phyloP scores from a whole-genome alignment of 2,888 invertebrate species.

The Mylabris sibirica region DNA sequence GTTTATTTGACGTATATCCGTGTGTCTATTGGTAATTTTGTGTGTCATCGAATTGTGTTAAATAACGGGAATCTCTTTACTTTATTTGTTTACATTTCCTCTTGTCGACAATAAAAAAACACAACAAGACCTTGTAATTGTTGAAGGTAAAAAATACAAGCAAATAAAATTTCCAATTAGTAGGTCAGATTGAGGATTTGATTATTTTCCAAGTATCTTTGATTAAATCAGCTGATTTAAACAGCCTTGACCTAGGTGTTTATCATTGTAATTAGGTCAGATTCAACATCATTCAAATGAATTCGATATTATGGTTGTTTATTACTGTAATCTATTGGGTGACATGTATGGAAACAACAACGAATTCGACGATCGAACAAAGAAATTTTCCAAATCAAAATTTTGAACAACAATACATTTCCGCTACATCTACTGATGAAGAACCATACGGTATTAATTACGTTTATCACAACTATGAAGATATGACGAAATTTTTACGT shows the following conservation, averaged over 20 bases:
- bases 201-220: too few relatives aligned
- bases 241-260: not conserved
- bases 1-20: too few relatives aligned
- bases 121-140: too few relatives aligned
- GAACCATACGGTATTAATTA: conserved; percentile 70
- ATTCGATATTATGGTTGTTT: not conserved
- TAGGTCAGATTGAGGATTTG: too few relatives aligned
- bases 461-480: conserved; percentile 87
- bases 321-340: not conserved
- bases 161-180: too few relatives aligned
- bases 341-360: not conserved
- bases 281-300: not conserved
- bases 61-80: not conserved
- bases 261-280: not conserved
- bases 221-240: not conserved
- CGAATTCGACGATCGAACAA: not conserved
- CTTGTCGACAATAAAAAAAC: too few relatives aligned
- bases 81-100: not conserved
- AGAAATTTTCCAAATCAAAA: not conserved
- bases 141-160: too few relatives aligned
- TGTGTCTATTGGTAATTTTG: not conserved
- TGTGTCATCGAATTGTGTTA: not conserved
- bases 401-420: too few relatives aligned
- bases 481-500: conserved; percentile 82
- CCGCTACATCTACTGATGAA: too few relatives aligned